Conservation (phyloP, 2,113 vertebrate species). For the Acinonyx jubatus region DNA sequence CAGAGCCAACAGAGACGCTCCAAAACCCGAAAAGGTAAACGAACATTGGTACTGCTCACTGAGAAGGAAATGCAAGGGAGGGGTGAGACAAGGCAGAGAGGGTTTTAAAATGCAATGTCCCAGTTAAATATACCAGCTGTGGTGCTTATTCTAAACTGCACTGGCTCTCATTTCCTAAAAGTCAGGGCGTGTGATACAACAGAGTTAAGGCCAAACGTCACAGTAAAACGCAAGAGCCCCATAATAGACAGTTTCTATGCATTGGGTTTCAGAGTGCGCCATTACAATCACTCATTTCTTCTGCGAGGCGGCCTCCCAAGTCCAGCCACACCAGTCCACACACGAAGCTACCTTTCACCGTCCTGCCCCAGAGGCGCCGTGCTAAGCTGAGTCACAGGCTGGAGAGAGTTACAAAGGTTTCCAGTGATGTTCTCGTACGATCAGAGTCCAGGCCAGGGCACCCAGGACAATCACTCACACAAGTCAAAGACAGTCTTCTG, state of each 20-base stretch:
- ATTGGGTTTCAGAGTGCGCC: not conserved
- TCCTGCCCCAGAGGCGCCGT: not conserved
- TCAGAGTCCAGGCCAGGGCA: not conserved
- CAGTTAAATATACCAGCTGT: not conserved
- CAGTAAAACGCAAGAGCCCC: not conserved
- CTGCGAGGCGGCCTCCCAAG: not conserved
- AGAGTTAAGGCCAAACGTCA: not conserved
- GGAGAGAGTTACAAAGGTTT: not conserved
- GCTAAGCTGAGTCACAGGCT: not conserved
- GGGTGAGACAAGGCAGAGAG: not conserved
- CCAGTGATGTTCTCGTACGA: rapidly evolving
- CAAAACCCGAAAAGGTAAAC: not conserved
- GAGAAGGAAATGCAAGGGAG: not conserved
- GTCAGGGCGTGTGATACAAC: not conserved
- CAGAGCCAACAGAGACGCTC: not conserved
- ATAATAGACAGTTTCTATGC: not conserved
- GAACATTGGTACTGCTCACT: not conserved
- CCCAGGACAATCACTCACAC: not conserved
- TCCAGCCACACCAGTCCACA: not conserved
- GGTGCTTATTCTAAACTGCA: not conserved
- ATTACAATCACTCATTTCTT: not conserved
- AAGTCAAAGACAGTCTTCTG: rapidly evolving
- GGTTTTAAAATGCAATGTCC: not conserved
- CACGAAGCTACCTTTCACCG: not conserved
- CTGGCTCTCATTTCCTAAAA: not conserved